These are phyloP conservation scores for Nomada ferruginata DNA, from an alignment of 2,888 invertebrate genomes.

Conservation along the genomic window DNA sequence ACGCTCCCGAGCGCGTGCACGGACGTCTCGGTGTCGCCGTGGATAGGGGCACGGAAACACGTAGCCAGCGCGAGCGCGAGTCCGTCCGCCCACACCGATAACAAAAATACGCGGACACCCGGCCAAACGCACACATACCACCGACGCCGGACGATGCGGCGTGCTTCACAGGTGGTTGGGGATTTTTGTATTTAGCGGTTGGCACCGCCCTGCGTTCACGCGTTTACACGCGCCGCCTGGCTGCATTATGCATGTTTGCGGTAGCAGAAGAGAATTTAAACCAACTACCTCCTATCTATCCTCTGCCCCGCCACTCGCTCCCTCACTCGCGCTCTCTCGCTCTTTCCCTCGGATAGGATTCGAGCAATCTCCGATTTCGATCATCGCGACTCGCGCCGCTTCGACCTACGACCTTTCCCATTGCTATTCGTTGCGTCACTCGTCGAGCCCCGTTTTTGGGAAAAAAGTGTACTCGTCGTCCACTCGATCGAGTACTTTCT, in stretches of 20 bases:
- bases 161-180: conserved; percentile 83
- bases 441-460: neutral
- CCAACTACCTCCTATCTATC: conserved; percentile 73
- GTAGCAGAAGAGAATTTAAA: conserved; percentile 83
- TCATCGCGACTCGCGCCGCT: conserved; percentile 12
- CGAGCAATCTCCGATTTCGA: conserved; percentile 16
- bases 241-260: conserved; percentile 84
- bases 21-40: conserved; percentile 5
- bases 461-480: neutral
- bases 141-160: conserved; percentile 60
- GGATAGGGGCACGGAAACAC: neutral
- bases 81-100: conserved; percentile 10
- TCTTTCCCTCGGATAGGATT: neutral
- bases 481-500: neutral
- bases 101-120: conserved; percentile 38
- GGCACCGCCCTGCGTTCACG: conserved; percentile 80
- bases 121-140: conserved; percentile 16
- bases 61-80: neutral
- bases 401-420: conserved; percentile 28
- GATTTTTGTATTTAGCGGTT: conserved; percentile 84
- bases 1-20: conserved; percentile 15
- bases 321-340: neutral
- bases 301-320: conserved; percentile 20
- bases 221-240: conserved; percentile 79
- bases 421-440: neutral